Conservation (phyloP, 2,888 invertebrate genomes). For the Stenolophus ochropezus region DNA sequence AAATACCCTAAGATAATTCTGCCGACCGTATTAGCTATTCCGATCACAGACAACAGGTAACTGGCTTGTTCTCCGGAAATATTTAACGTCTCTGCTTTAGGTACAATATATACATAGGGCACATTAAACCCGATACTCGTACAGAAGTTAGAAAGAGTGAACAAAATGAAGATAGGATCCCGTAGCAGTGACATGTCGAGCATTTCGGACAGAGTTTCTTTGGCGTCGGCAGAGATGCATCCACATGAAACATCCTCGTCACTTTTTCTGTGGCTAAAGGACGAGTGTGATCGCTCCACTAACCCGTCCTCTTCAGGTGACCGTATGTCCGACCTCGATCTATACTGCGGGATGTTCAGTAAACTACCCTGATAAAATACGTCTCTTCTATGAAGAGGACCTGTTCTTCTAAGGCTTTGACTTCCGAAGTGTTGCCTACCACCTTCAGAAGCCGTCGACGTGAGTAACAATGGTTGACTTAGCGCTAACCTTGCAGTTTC, state of each 20-base stretch:
- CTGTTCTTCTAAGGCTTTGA: constrained; percentile 69
- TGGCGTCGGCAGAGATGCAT: constrained; percentile 79
- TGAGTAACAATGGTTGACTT: constrained; percentile 81
- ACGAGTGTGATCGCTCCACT: constrained; percentile 66
- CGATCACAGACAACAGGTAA: constrained; percentile 86
- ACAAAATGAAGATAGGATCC: constrained; percentile 91
- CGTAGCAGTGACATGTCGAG: constrained; percentile 89
- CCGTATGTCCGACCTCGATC: constrained; percentile 68
- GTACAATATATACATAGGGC: constrained; percentile 91
- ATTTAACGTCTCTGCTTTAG: constrained; percentile 80
- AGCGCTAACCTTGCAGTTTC: constrained; percentile 77
- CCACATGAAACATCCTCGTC: constrained; percentile 24
- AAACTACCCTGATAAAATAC: constrained; percentile 91
- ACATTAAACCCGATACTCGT: constrained; percentile 96
- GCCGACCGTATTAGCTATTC: constrained; percentile 92
- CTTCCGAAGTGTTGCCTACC: constrained; percentile 76
- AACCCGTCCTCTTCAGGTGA: constrained; percentile 65
- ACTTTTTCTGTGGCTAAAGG: constrained; percentile 61
- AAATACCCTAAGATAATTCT: constrained; percentile 91
- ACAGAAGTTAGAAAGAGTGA: constrained; percentile 94
- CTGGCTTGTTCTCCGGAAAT: constrained; percentile 78
- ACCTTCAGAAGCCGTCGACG: constrained; percentile 74
- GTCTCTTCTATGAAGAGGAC: constrained; percentile 90
- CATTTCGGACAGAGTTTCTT: constrained; percentile 85
- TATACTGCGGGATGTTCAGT: constrained; percentile 70